Percentiles rank a stretch among this genome's conserved stretches.
These are phyloP conservation scores for Therioaphis trifolii DNA, from an alignment of 2,888 invertebrate species.

Conservation along the genomic window DNA sequence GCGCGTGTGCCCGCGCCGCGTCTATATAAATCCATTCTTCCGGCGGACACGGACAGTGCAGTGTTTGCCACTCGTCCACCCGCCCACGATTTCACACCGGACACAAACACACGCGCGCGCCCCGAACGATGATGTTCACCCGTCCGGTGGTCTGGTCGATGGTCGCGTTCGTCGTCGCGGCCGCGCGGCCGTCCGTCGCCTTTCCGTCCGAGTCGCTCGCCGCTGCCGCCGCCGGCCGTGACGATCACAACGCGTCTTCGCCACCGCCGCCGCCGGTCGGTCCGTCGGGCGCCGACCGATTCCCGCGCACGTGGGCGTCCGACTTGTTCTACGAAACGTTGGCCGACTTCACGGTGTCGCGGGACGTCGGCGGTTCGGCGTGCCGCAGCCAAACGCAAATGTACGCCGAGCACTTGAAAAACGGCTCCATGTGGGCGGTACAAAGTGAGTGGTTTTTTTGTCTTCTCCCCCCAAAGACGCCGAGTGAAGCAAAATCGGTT, in stretches of 20 bases:
- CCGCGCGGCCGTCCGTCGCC: not conserved
- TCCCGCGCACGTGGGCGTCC: not conserved
- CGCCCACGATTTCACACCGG: too few species aligned
- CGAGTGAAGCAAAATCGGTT: too few species aligned
- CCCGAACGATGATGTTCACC: not conserved
- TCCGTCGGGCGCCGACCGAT: not conserved
- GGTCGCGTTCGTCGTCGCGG: not conserved
- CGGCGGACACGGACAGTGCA: too few species aligned
- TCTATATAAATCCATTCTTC: too few species aligned
- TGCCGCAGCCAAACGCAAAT: constrained; percentile 64
- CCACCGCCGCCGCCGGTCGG: too few species aligned
- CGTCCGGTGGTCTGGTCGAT: not conserved
- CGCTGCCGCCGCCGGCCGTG: not conserved
- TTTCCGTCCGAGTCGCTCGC: not conserved
- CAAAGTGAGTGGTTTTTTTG: constrained; percentile 40
- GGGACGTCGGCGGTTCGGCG: not conserved
- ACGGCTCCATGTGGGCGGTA: constrained; percentile 29
- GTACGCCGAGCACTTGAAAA: constrained; percentile 18
- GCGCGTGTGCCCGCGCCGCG: too few species aligned
- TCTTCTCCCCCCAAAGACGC: too few species aligned
- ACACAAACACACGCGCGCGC: too few species aligned
- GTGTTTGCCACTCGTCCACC: too few species aligned
- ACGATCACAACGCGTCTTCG: not conserved
- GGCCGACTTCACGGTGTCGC: not conserved
- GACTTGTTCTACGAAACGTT: constrained; percentile 33